phyloP scores from a whole-genome alignment of 2,888 invertebrate genomes.

The Andrena bucephala region DNA sequence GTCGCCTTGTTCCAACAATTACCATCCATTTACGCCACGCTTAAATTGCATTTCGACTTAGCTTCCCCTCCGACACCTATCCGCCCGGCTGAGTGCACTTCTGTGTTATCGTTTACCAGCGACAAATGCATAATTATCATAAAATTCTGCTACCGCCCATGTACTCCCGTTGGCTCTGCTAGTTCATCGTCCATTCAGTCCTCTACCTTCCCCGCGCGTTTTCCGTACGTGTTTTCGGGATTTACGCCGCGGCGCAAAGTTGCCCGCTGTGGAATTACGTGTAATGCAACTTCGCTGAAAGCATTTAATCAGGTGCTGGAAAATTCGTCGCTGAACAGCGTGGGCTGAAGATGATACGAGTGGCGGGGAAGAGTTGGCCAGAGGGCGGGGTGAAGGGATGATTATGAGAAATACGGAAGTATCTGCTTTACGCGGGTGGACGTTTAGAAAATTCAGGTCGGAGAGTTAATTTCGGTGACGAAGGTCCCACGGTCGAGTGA shows the following conservation, averaged over 20 bases:
- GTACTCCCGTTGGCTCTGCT: no score
- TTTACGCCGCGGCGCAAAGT: not conserved
- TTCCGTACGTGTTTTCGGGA: not conserved
- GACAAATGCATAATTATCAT: constrained; percentile 31
- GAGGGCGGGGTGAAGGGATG: no score
- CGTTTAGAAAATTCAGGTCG: not conserved
- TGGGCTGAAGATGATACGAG: not conserved
- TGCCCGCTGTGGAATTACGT: not conserved
- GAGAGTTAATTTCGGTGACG: constrained; percentile 3
- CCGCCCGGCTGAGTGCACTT: constrained; percentile 27
- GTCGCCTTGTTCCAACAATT: constrained; percentile 33
- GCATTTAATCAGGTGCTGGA: not conserved
- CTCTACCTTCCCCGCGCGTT: not conserved
- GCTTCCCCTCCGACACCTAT: not conserved
- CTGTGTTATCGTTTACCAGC: constrained; percentile 37
- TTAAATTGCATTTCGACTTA: constrained; percentile 50
- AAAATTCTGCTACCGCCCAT: constrained; percentile 10
- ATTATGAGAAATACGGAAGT: no score
- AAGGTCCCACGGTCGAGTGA: not conserved
- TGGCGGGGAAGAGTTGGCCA: no score
- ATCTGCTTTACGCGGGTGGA: not conserved
- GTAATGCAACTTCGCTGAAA: constrained; percentile 4
- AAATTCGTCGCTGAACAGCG: not conserved
- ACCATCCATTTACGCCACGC: constrained; percentile 49
- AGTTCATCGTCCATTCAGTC: not conserved